Evolutionary conservation across 2,888 invertebrate species (phyloP), one percentile per base, ranked within the genome.

Genomic region (Acronicta psi): DNA sequence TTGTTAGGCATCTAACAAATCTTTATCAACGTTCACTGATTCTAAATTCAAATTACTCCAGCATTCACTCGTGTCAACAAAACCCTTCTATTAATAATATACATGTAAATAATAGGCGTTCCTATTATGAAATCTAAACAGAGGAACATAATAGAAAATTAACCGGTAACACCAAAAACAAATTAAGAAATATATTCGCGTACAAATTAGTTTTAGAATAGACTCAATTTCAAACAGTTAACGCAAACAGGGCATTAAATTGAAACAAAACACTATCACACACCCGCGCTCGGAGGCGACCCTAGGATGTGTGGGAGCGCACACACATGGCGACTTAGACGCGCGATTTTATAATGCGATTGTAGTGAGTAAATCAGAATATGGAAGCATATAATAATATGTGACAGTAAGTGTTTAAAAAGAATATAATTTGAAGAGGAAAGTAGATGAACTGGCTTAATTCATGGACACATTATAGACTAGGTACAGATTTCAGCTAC

Each of bases 231-330:
- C 60, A 63, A 71, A 69, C 71, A 61, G 73, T 62, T 61, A 70
- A 69, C 51, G 60, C 67, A 80, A 80, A 80, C 70, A 80, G 47
- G 60, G 59, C 34, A 69, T 76, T 73, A 71, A 77, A 82, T 81
- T 81, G 73, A 81, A 81, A 75, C 80, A 79, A 69, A 82, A 81
- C 76, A 80, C 70, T 62, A 73, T 69, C 69, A 57, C 55, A 58
- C 18, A 42, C 29, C 52, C 60, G 34, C 36, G 17, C 38, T 25
- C 51, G 20, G 23, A 56, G 58, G 45, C 68, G 59, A 74, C 75
- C 68, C 71, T 58, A 53, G 40, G 31, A 47, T 37, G 41, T 61
- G 59, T 67, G 75, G 41, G 73, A 72, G 58, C 38, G 14, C 18
- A n/a, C 40, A 59, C 72, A 74, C 57, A 45, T 74, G 74, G 34